Evolutionary conservation across 2,113 vertebrate genomes (phyloP), one percentile per base, ranked within the genome.

Genomic region (Anas platyrhynchos): DNA sequence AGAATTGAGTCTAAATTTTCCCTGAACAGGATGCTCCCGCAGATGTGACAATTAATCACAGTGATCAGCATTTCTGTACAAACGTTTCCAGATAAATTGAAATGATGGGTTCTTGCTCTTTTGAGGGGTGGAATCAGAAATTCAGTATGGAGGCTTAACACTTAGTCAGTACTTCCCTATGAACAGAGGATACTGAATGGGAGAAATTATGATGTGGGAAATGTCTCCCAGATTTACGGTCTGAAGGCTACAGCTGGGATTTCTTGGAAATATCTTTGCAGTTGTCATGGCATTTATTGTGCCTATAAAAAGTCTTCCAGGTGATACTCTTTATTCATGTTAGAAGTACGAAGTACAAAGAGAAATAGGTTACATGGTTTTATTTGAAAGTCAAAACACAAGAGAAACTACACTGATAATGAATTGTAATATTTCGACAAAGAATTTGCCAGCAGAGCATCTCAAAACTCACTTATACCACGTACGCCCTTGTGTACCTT

Each of bases 21-120:
- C 56, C 85, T 81, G 78, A 93, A 69, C 59, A 83, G 86, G 91
- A 93, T 79, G 69, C 84, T 92, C 88, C 81, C 72, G 77, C 93
- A 91, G 81, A 88, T 94, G 91, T 86, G 90, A 94, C 93, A 93
- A 86, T 97, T 96, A 89, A 94, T 97, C 96, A 94, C 48, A 62
- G 59, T n/a, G 31, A 95, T 86, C 90, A 75, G 78, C 0, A 0
- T 91, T 92, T 91, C 72, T 92, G 50, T 55, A 65, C 86, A 89
- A 97, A 79, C 63, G 72, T n/a, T 92, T 89, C 86, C 88, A 89
- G 67, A 91, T 74, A 91, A 91, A 92, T 20, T 94, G 58, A 86
- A 94, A 80, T 0, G 25, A 89, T 58, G 59, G 26, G 17, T 23
- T 76, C 41, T 44, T 78, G 27, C 89, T 97, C 88, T 94, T 86